Percentiles rank a stretch among this genome's conserved stretches.
Conservation (phyloP, 2,888 invertebrate species). For the Augiades crinisus region DNA sequence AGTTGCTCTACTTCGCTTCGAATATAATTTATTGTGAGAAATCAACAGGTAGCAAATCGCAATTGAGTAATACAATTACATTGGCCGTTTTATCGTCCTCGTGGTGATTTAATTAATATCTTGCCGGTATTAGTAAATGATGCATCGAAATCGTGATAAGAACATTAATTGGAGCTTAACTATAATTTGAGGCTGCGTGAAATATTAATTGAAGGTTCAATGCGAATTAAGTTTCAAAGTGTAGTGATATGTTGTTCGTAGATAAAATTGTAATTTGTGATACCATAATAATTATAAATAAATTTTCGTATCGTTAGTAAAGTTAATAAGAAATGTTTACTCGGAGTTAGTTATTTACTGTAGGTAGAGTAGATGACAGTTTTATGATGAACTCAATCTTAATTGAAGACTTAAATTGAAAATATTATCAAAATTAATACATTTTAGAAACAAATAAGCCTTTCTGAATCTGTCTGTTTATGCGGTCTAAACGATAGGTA, state of each 20-base stretch:
- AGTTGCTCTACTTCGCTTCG: constrained; percentile 55
- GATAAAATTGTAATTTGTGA: not conserved
- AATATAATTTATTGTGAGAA: constrained; percentile 69
- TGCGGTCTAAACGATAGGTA: too few species aligned
- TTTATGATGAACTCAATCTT: too few species aligned
- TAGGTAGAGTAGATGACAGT: too few species aligned
- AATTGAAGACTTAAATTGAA: too few species aligned
- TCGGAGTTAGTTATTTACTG: too few species aligned
- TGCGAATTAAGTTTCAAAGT: not conserved
- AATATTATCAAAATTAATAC: too few species aligned
- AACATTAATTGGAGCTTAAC: constrained; percentile 4
- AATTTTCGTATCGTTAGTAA: too few species aligned
- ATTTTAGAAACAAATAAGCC: too few species aligned
- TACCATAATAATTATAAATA: too few species aligned
- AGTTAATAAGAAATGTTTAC: too few species aligned
- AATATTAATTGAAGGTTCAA: not conserved
- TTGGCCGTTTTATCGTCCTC: constrained; percentile 33
- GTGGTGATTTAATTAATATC: constrained; percentile 25
- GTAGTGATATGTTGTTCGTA: not conserved
- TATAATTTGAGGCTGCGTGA: not conserved
- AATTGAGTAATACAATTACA: constrained; percentile 47
- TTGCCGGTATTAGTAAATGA: constrained; percentile 28
- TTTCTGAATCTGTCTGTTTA: too few species aligned
- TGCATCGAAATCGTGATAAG: constrained; percentile 23
- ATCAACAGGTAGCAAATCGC: constrained; percentile 42